A percentile compares a stretch with the other conserved stretches of the same genome.
Conservation (phyloP, 2,113 vertebrate species). For the Aldabrachelys gigantea region DNA sequence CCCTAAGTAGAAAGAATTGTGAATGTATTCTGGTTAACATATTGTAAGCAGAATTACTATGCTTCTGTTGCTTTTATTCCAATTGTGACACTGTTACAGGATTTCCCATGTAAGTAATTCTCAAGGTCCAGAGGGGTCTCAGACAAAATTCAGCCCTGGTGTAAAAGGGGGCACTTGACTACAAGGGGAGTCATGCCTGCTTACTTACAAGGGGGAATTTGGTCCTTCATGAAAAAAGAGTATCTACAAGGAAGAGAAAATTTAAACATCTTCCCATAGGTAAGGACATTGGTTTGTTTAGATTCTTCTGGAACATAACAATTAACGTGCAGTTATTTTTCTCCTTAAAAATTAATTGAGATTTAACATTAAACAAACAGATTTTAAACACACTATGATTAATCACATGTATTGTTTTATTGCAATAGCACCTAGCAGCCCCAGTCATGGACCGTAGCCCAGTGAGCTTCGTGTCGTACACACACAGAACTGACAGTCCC, state of each 20-base stretch:
- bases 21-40: conserved; percentile 55
- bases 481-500: background rate
- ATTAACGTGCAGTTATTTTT: background rate
- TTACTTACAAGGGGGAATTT: background rate
- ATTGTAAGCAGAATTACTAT: conserved; percentile 72
- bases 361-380: background rate
- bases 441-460: background rate
- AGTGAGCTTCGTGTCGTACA: background rate
- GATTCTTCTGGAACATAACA: background rate
- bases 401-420: background rate
- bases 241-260: background rate
- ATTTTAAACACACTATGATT: background rate
- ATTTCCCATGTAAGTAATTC: conserved; percentile 58
- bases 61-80: conserved; percentile 62
- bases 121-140: conserved; percentile 39
- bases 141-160: background rate
- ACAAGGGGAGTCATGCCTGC: background rate
- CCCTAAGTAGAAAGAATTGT: conserved; percentile 65
- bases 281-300: background rate
- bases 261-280: fast-evolving
- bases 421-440: background rate
- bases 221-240: background rate
- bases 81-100: conserved; percentile 42
- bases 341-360: background rate
- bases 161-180: background rate